phyloP scores from a whole-genome alignment of 2,888 invertebrate genomes.

The Omphaloscelis lunosa region DNA sequence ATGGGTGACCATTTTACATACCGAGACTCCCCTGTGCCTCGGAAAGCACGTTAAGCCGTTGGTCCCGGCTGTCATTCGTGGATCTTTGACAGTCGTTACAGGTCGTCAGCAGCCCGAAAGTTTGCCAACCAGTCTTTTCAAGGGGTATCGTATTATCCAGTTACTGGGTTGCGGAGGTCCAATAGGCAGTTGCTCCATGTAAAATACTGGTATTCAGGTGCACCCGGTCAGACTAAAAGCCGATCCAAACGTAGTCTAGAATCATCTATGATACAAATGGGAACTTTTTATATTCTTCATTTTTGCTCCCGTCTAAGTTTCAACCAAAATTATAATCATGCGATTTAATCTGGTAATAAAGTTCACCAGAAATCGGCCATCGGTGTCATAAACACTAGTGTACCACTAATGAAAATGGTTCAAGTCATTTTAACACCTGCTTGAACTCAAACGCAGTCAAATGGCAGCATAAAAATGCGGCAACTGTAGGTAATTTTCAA shows the following conservation, averaged over 20 bases:
- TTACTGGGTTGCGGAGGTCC: too few relatives aligned
- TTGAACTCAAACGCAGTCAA: conserved; percentile 5
- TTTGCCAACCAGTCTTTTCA: too few relatives aligned
- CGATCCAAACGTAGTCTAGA: not conserved
- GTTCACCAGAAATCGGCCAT: not conserved
- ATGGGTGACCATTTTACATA: too few relatives aligned
- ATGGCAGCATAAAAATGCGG: conserved; percentile 7
- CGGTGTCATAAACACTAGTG: not conserved
- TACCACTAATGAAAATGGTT: not conserved
- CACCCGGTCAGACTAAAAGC: too few relatives aligned
- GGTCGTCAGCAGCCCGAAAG: too few relatives aligned
- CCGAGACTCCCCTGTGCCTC: too few relatives aligned
- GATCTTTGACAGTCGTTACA: too few relatives aligned
- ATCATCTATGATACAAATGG: not conserved
- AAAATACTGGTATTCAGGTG: too few relatives aligned
- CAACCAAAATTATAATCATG: not conserved
- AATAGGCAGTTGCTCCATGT: too few relatives aligned
- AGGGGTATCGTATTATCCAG: too few relatives aligned
- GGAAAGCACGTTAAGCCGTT: too few relatives aligned
- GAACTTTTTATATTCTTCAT: not conserved
- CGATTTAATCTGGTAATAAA: not conserved
- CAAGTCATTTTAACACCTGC: not conserved
- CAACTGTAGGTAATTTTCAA: conserved; percentile 18
- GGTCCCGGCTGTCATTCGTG: too few relatives aligned
- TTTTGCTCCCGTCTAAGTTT: not conserved